Evolutionary conservation across 1,140 invertebrate genomes (phyloP).

Genomic region (Lepidurus arcticus): DNA sequence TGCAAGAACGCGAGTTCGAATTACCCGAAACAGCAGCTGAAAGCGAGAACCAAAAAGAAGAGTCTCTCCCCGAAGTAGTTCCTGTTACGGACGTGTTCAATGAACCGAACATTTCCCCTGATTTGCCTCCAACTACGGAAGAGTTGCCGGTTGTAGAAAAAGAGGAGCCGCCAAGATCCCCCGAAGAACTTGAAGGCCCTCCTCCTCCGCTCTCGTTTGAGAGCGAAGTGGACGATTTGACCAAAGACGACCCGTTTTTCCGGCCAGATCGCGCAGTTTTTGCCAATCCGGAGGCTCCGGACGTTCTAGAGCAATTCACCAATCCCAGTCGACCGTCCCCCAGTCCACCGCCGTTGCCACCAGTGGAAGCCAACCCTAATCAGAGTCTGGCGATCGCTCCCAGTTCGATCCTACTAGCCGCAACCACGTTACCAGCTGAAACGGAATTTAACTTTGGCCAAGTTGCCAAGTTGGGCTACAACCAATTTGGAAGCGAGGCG

Average conservation of each 20-base stretch:
- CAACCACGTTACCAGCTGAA: slow-evolving; percentile 23
- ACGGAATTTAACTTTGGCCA: slow-evolving; percentile 29
- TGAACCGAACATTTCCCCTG: background rate
- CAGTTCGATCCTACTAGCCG: background rate
- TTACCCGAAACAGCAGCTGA: slow-evolving; percentile 36
- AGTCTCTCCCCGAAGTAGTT: background rate
- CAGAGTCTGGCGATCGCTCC: slow-evolving; percentile 26
- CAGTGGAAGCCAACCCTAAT: slow-evolving; percentile 23
- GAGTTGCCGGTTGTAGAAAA: background rate
- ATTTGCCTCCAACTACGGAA: background rate
- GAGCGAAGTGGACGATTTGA: background rate
- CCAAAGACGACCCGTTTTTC: slow-evolving; percentile 2
- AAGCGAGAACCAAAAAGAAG: slow-evolving; percentile 24
- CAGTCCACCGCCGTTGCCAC: background rate
- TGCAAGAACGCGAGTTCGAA: slow-evolving; percentile 36
- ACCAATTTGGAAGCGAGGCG: background rate
- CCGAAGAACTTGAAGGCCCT: background rate
- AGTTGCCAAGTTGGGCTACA: background rate
- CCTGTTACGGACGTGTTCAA: background rate
- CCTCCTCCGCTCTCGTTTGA: background rate
- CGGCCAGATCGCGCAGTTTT: background rate
- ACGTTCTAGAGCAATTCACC: background rate
- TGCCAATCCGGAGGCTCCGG: slow-evolving; percentile 25
- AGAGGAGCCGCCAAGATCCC: background rate
- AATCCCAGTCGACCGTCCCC: slow-evolving; percentile 11